phyloP scores from a whole-genome alignment of 2,113 vertebrate species.

The Tursiops truncatus region DNA sequence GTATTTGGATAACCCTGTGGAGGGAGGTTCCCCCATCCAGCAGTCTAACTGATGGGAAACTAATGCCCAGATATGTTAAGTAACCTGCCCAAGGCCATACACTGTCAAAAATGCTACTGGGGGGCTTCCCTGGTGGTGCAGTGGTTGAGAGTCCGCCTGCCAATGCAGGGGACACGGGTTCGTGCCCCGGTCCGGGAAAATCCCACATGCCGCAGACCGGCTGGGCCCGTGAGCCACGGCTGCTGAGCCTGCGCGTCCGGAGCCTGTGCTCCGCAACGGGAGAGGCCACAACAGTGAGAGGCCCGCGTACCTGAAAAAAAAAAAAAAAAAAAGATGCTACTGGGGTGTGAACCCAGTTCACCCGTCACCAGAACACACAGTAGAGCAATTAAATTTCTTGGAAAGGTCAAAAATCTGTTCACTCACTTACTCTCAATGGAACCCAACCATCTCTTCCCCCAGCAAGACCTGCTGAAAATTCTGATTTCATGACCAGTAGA shows the following conservation, averaged over 20 bases:
- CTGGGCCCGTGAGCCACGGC: too few relatives aligned
- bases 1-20: background rate
- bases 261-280: too few relatives aligned
- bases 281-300: too few relatives aligned
- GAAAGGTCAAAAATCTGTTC: background rate
- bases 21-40: background rate
- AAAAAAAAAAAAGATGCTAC: background rate
- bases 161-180: too few relatives aligned
- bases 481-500: background rate
- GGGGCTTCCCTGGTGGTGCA: too few relatives aligned
- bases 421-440: background rate
- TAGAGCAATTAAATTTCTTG: background rate
- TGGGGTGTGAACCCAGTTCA: background rate
- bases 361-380: background rate
- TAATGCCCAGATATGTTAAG: background rate
- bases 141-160: too few relatives aligned
- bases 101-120: background rate
- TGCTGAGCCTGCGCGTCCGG: too few relatives aligned
- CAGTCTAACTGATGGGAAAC: background rate
- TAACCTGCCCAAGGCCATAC: background rate
- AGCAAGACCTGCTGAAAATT: slow-evolving; percentile 37
- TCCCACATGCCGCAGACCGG: too few relatives aligned
- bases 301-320: too few relatives aligned
- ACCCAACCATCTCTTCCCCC: background rate
- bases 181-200: too few relatives aligned